These are phyloP conservation scores for Troides helena DNA, from an alignment of 2,888 invertebrate genomes.

Conservation along the genomic window DNA sequence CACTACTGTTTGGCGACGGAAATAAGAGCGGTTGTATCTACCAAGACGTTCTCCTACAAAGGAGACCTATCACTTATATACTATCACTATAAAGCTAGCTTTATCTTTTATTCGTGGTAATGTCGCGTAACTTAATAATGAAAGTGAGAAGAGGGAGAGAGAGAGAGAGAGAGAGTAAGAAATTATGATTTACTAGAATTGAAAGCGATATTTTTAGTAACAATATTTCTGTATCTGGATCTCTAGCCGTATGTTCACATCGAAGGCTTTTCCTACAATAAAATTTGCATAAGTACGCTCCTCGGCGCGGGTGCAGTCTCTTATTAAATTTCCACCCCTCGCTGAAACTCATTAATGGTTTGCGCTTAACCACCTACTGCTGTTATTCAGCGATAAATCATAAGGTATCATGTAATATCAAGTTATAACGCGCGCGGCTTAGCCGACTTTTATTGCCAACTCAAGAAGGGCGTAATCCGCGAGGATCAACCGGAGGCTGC, in stretches of 20 bases:
- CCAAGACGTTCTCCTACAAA: too few species aligned
- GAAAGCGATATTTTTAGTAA: too few species aligned
- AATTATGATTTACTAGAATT: too few species aligned
- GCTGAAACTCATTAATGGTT: conserved; percentile 77
- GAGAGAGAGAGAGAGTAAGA: too few species aligned
- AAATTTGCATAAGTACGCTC: conserved; percentile 80
- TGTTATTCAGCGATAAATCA: conserved; percentile 73
- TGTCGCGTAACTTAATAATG: too few species aligned
- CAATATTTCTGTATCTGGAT: conserved; percentile 28
- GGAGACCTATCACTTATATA: too few species aligned
- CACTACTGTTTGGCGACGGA: too few species aligned
- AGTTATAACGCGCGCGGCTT: conserved; percentile 37
- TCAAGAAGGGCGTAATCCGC: conserved; percentile 62
- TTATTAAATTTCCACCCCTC: conserved; percentile 79
- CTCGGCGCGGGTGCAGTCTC: conserved; percentile 68
- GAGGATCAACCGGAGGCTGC: conserved; percentile 43
- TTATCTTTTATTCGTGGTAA: too few species aligned
- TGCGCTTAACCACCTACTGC: conserved; percentile 74
- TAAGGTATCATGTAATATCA: conserved; percentile 60
- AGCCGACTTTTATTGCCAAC: conserved; percentile 69
- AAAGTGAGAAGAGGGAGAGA: too few species aligned
- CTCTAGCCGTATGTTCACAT: conserved; percentile 47
- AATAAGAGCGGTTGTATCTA: too few species aligned
- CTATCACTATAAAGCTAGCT: too few species aligned
- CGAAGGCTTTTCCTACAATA: conserved; percentile 71